A percentile compares a stretch with the other conserved stretches of the same genome.
Conservation (phyloP, 2,797 vertebrate genomes). For the Rachycentron canadum region DNA sequence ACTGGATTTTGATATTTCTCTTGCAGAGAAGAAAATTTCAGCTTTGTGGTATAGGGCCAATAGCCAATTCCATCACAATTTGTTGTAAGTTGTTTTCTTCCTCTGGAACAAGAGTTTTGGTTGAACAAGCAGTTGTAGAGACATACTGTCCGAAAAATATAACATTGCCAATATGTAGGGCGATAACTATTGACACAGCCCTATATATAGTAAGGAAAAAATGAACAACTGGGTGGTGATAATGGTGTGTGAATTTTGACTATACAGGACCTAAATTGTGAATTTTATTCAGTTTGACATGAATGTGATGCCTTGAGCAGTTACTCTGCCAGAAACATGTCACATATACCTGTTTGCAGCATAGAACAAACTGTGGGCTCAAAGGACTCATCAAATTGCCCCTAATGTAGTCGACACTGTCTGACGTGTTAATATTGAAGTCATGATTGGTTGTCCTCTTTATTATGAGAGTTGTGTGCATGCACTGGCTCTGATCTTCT, state of each 20-base stretch:
- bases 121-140: background rate
- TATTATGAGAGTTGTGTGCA: background rate
- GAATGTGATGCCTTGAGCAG: background rate
- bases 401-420: background rate
- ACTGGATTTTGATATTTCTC: background rate
- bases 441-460: background rate
- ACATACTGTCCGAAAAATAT: background rate
- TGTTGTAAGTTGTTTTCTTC: background rate
- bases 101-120: background rate
- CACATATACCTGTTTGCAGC: background rate
- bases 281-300: background rate
- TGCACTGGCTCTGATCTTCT: background rate
- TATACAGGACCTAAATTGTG: background rate
- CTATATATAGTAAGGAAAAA: too few species aligned
- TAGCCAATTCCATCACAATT: background rate
- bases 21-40: background rate
- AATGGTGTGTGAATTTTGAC: background rate
- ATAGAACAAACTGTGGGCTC: background rate
- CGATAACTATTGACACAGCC: too few species aligned
- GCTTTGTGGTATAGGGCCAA: background rate
- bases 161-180: background rate
- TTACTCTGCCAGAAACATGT: constrained; percentile 2
- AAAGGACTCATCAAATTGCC: background rate
- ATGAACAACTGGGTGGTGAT: background rate
- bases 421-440: background rate